phyloP scores from a whole-genome alignment of 64 coral and sea anemone genomes.

The Actinia tenebrosa region DNA sequence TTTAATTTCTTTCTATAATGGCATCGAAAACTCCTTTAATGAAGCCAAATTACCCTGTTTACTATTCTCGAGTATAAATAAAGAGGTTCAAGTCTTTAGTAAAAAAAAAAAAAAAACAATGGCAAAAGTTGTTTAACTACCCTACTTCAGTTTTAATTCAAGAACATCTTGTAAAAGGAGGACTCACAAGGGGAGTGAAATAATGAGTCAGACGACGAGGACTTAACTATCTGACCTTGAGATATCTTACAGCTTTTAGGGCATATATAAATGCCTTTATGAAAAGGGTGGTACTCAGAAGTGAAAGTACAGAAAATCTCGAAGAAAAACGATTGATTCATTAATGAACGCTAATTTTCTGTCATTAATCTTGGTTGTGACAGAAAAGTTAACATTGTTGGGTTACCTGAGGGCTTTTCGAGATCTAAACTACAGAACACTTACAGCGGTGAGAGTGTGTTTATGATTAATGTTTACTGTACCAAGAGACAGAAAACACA shows the following conservation, averaged over 20 bases:
- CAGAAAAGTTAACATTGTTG: neutral
- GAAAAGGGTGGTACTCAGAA: neutral
- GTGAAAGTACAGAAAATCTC: neutral
- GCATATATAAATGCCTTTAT: neutral
- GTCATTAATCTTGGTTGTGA: neutral
- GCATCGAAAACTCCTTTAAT: neutral
- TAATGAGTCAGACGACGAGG: too few relatives aligned
- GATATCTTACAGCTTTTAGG: too few relatives aligned
- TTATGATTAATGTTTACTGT: neutral
- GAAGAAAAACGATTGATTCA: neutral
- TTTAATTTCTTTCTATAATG: neutral
- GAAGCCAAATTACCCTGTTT: neutral
- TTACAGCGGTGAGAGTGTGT: neutral
- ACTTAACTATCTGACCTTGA: too few relatives aligned
- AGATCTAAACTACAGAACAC: conserved; percentile 1
- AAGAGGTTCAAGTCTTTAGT: neutral
- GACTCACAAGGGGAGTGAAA: too few relatives aligned
- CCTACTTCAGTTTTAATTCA: too few relatives aligned
- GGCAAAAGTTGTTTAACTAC: too few relatives aligned
- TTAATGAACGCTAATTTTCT: neutral
- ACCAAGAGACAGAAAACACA: neutral
- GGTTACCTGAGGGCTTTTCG: neutral
- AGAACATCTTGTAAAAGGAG: too few relatives aligned
- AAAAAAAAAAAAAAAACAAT: too few relatives aligned
- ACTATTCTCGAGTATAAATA: neutral